These are phyloP conservation scores for Ctenomys sociabilis DNA, from an alignment of 2,113 vertebrate genomes.

Conservation along the genomic window DNA sequence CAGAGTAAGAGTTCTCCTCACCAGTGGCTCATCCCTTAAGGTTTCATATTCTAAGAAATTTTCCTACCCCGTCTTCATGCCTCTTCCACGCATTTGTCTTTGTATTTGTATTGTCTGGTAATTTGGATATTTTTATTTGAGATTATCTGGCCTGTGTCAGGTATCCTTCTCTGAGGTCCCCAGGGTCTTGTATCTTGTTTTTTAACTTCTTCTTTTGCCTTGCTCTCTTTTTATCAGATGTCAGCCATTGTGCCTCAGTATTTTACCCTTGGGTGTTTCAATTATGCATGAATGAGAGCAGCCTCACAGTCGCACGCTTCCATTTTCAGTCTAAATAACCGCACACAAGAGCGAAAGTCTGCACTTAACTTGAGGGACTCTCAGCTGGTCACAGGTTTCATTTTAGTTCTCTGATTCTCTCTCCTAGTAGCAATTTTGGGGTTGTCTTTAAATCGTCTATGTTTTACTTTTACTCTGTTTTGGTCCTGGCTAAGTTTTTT, in stretches of 20 bases:
- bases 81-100: constrained; percentile 72
- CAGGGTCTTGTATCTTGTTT: constrained; percentile 84
- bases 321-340: constrained; percentile 84
- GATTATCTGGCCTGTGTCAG: constrained; percentile 82
- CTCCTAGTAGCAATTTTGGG: background rate
- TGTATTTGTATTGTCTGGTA: constrained; percentile 82
- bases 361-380: constrained; percentile 81
- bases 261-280: constrained; percentile 86
- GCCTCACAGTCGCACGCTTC: constrained; percentile 81
- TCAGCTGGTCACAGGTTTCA: constrained; percentile 68
- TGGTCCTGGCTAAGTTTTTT: background rate
- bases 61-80: constrained; percentile 50
- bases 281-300: constrained; percentile 87
- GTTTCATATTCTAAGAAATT: constrained; percentile 60
- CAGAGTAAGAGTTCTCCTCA: constrained; percentile 38
- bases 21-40: constrained; percentile 51
- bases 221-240: constrained; percentile 86
- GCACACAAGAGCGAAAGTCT: constrained; percentile 80
- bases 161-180: constrained; percentile 79
- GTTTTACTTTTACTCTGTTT: background rate
- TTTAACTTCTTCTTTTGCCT: constrained; percentile 80
- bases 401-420: constrained; percentile 39
- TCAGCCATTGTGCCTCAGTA: constrained; percentile 84
- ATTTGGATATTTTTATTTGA: constrained; percentile 84
- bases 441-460: background rate